Evolutionary conservation across 2,888 invertebrate species (phyloP), one percentile per base, ranked within the genome.

Genomic region (Iselma pallidipennis): DNA sequence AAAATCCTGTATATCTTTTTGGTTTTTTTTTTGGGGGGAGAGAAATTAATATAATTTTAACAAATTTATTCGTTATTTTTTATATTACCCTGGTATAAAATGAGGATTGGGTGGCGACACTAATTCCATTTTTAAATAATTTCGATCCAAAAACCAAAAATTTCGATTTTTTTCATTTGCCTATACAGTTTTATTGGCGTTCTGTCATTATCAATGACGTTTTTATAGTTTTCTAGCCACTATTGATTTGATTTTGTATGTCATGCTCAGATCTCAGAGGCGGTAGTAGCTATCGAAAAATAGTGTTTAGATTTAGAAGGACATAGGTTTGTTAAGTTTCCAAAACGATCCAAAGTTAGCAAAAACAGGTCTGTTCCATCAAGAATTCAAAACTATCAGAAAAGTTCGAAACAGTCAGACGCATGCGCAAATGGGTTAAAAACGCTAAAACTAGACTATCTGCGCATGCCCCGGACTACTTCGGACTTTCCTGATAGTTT

Each of bases 41-140:
- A n/a, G n/a, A 9, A 16, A 45, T 21, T 21, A 45, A 45, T 21
- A 45, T 19, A 4, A 45, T 42, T 42, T 7, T 10, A 2, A 42
- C 2, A 16, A 16, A 19, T n/a, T n/a, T n/a, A n/a, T n/a, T n/a
- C n/a, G n/a, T n/a, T n/a, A n/a, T n/a, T n/a, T n/a, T n/a, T n/a
- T n/a, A n/a, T n/a, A n/a, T 82, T 82, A 91, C 90, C 91, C 91
- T 52, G 91, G 91, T 65, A 91, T 86, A 65, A 88, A 87, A 80
- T 91, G 90, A 0, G 91, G 91, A 73, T 90, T 87, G 28, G 89
- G 87, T 26, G 90, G 88, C 5, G 80, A 78, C 71, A 87, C 84
- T 71, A 87, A 80, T 74, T 86, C 86, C 79, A 86, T 76, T n/a
- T 12, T 19, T 12, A 16, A 12, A 12, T 19, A 50, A 50, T 50